These are phyloP conservation scores for Dolichopus griseipennis DNA, from an alignment of 2,888 invertebrate genomes.

Conservation along the genomic window DNA sequence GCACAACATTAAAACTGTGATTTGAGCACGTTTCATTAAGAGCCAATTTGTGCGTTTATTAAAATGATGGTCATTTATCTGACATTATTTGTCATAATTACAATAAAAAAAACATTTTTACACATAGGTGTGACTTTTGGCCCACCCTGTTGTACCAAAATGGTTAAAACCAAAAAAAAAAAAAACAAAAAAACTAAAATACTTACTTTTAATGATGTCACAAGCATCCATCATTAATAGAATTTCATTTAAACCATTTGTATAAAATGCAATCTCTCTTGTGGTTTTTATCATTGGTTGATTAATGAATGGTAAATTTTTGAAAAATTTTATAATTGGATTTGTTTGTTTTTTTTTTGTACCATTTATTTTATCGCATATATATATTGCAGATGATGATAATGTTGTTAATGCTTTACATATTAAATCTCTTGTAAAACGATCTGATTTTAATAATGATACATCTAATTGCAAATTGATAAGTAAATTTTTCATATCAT, in stretches of 20 bases:
- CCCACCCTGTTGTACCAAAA: too few species aligned
- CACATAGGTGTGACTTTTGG: too few species aligned
- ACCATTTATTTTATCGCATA: neutral
- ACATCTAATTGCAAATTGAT: neutral
- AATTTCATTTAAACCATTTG: neutral
- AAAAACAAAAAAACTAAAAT: neutral
- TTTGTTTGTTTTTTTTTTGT: neutral
- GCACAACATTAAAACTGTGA: too few species aligned
- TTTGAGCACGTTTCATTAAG: too few species aligned
- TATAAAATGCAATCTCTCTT: neutral
- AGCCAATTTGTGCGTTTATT: too few species aligned
- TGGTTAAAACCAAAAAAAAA: too few species aligned
- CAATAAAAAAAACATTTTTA: too few species aligned
- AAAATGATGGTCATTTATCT: too few species aligned
- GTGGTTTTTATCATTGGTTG: neutral
- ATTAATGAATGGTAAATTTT: neutral
- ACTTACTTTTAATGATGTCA: neutral
- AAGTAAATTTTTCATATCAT: neutral
- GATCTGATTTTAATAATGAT: neutral
- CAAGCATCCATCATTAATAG: neutral
- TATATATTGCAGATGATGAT: neutral
- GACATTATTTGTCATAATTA: too few species aligned
- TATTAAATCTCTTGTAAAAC: neutral
- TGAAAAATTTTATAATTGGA: neutral
- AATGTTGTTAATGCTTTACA: neutral